Evolutionary conservation across 64 coral and sea anemone genomes (phyloP).

Genomic region (Montipora sp.): DNA sequence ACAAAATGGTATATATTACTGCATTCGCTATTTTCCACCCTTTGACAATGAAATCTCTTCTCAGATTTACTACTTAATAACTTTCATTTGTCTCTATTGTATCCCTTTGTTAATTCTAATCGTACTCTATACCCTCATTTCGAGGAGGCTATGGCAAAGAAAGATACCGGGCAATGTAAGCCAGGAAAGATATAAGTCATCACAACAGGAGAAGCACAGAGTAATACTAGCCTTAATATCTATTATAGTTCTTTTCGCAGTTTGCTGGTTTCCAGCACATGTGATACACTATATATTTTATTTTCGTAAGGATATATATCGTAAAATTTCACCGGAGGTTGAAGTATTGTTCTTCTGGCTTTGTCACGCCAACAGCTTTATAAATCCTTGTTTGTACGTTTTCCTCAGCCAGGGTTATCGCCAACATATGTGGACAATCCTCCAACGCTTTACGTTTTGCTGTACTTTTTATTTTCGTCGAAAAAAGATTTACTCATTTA

Average conservation of each 20-base stretch:
- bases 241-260: conserved; percentile 68
- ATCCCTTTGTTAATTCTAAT: conserved; percentile 56
- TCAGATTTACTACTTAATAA: conserved; percentile 52
- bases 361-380: conserved; percentile 68
- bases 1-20: background rate
- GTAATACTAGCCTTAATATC: conserved; percentile 50
- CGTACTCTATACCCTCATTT: conserved; percentile 68
- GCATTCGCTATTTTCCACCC: background rate
- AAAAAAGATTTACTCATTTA: background rate
- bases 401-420: conserved; percentile 65
- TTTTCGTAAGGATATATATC: conserved; percentile 18
- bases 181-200: conserved; percentile 17
- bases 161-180: conserved; percentile 45
- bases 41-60: conserved; percentile 2
- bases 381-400: conserved; percentile 78
- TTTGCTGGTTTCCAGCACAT: conserved; percentile 76
- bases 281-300: conserved; percentile 64
- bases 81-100: conserved; percentile 72
- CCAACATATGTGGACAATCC: background rate
- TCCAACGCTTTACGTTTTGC: background rate
- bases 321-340: background rate
- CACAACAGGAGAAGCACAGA: conserved; percentile 55
- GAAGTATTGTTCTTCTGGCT: conserved; percentile 67
- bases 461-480: background rate
- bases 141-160: conserved; percentile 56